Percentiles rank a stretch among this genome's conserved stretches.
phyloP scores from a whole-genome alignment of 2,113 vertebrate genomes.

The Narcine bancroftii region DNA sequence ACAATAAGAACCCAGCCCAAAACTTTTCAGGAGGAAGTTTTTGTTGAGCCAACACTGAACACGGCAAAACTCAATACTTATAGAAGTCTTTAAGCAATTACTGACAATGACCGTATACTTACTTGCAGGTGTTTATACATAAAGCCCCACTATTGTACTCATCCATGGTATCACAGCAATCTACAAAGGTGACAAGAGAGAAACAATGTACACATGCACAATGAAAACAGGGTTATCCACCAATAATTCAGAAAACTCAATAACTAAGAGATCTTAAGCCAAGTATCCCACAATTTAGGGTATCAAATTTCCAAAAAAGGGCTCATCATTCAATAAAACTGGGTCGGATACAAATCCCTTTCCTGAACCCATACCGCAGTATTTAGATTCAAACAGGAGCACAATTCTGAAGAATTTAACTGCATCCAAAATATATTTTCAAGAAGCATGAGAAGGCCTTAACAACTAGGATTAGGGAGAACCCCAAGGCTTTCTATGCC shows the following conservation, averaged over 20 bases:
- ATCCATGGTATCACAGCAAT: constrained; percentile 83
- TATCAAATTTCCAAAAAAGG: background rate
- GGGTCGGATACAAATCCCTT: background rate
- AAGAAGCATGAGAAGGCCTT: no score
- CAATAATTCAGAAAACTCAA: background rate
- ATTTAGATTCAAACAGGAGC: background rate
- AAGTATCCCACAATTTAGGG: background rate
- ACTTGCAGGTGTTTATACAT: constrained; percentile 85
- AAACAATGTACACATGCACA: background rate
- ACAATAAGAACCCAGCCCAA: no score
- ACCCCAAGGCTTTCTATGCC: no score
- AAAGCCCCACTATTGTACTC: constrained; percentile 79
- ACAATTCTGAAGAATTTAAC: background rate
- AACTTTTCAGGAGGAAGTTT: no score
- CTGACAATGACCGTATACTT: constrained; percentile 15
- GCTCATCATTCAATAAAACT: background rate
- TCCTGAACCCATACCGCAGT: background rate
- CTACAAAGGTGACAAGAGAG: constrained; percentile 46
- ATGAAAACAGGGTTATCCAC: no score
- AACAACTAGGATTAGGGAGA: no score
- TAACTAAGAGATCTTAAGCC: background rate
- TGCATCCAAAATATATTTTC: background rate
- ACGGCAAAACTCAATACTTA: background rate
- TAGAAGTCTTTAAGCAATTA: background rate
- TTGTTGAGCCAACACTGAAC: background rate